Evolutionary conservation across 2,797 vertebrate genomes (phyloP), one percentile per base, ranked within the genome.

Genomic region (Lindbergichthys nudifrons): DNA sequence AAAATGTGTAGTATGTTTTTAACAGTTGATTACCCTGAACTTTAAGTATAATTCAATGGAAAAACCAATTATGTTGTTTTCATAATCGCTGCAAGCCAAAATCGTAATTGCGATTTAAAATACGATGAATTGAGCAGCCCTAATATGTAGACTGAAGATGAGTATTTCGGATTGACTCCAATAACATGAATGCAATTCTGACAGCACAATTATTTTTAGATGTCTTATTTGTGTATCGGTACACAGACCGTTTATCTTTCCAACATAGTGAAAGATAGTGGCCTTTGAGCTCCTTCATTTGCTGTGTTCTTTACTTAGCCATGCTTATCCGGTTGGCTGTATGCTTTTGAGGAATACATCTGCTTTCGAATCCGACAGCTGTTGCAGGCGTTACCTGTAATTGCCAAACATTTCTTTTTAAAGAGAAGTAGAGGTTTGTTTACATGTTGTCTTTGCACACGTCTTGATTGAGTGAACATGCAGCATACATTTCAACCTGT

Each of bases 401-500:
- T 39, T 51, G 39, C 13, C 48, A 52, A 18, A 26, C 4, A 1
- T 26, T 4, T 26, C 5, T 26, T 26, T 26, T 1, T 18, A 32
- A 16, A 9, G 15, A 13, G 15, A 9, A 30, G 51, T 53, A 5
- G 10, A 39, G 26, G 7, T 41, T 3, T 53, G 41, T 46, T 65
- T 71, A 14, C 41, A 45, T 57, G 42, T 48, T 57, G n/a, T 23
- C 51, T 43, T 13, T 56, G 50, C 51, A 50, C 21, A 21, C 42
- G 16, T 68, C 11, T 54, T 41, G 23, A 43, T 36, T 23, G n/a
- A 46, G 46, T 43, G 30, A 42, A 54, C 19, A 21, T 32, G 16
- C n/a, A 16, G n/a, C 10, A 16, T 42, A 32, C 10, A 50, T 41
- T 3, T 23, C 10, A 15, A 12, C 26, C 15, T 46, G 14, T 43